Percentiles rank a stretch among this genome's conserved stretches.
Conservation (phyloP, 2,888 invertebrate genomes). For the Agrochola litura region DNA sequence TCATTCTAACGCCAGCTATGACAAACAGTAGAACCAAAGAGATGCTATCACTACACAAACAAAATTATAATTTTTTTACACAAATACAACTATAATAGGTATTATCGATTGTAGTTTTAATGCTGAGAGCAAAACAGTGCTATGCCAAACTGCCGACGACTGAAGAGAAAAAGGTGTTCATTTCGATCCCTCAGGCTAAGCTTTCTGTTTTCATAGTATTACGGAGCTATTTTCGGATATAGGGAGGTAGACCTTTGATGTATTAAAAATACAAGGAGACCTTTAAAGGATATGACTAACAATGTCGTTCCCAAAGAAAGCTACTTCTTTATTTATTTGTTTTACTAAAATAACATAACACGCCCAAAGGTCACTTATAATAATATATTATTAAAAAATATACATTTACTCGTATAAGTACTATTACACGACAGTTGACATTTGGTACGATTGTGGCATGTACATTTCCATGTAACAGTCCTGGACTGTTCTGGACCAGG, state of each 20-base stretch:
- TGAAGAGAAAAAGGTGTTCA: no score
- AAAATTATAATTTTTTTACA: no score
- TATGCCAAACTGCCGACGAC: no score
- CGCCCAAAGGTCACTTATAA: not conserved
- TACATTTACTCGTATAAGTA: not conserved
- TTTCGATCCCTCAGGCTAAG: not conserved
- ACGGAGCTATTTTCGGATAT: not conserved
- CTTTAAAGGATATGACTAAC: not conserved
- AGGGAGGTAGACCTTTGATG: not conserved
- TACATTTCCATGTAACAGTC: no score
- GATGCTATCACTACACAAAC: no score
- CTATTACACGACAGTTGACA: not conserved
- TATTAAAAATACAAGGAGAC: not conserved
- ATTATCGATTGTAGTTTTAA: no score
- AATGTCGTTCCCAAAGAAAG: not conserved
- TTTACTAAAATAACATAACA: not conserved
- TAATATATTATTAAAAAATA: not conserved
- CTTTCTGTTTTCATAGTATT: slow-evolving; percentile 5
- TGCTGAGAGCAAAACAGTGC: no score
- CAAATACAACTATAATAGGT: no score
- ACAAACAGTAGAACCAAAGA: no score
- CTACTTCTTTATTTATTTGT: not conserved
- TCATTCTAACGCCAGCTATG: no score
- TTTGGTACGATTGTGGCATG: no score
- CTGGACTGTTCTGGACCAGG: no score